Conservation (phyloP, 2,888 invertebrate species). For the Sesamia inferens region DNA sequence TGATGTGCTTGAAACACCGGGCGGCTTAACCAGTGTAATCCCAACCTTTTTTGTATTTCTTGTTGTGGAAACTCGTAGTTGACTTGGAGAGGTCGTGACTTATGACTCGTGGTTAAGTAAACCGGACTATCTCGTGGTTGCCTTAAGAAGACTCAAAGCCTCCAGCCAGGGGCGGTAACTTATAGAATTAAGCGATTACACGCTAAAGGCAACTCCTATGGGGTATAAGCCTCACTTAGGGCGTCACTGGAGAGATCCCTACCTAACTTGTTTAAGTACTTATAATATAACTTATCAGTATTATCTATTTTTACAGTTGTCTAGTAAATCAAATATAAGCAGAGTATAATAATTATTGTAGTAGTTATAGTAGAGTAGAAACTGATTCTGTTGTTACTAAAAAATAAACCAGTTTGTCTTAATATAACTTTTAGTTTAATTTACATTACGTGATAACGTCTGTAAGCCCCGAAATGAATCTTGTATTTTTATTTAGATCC, state of each 20-base stretch:
- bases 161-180: too few species aligned
- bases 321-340: background rate
- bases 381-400: conserved; percentile 29
- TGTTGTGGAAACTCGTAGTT: too few species aligned
- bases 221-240: too few species aligned
- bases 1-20: conserved; percentile 5
- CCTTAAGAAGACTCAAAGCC: too few species aligned
- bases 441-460: background rate
- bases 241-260: conserved; percentile 1
- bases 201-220: too few species aligned
- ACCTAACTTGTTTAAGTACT: conserved; percentile 58
- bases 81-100: too few species aligned
- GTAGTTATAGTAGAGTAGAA: conserved; percentile 25
- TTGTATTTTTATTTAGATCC: background rate
- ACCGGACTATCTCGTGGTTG: too few species aligned
- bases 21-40: conserved; percentile 14
- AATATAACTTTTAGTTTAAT: background rate
- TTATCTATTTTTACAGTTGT: conserved; percentile 37
- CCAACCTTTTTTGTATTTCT: conserved; percentile 4
- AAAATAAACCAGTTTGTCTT: conserved; percentile 34
- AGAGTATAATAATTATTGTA: background rate
- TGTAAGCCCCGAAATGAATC: too few species aligned
- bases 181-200: too few species aligned
- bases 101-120: too few species aligned
- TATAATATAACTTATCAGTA: conserved; percentile 59